Evolutionary conservation across 2,797 vertebrate genomes (phyloP), one percentile per base, ranked within the genome.

Genomic region (Sebastolobus alascanus): DNA sequence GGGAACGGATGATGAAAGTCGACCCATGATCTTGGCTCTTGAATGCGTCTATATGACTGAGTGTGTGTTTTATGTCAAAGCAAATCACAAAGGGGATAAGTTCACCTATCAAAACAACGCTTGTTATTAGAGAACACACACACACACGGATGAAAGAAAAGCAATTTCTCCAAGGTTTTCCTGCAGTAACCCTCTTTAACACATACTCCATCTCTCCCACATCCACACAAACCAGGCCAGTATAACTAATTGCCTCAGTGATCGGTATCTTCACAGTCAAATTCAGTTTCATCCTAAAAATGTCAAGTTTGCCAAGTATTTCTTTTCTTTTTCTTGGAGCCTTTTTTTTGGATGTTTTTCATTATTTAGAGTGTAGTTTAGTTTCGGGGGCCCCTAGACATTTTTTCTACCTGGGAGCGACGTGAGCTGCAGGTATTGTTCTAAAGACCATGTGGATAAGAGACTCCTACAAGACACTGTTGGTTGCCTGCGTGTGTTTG

Each of bases 361-460:
- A 73, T 87, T 73, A 79, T 89, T 89, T 65, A 73, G 3, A 68
- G 31, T 16, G 18, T 7, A 71, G 72, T 38, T 66, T 54, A 63
- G 59, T 79, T 68, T 35, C 10, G 11, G 20, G 1, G 33, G 31
- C 10, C 4, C 29, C 6, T 9, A 58, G 20, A 75, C 37, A 56
- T 35, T 43, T 66, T 2, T 27, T 72, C 18, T 75, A 52, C 46
- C 58, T 46, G 22, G 20, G 14, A 64, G 66, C 6, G 0, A 67
- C 20, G 6, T 13, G 18, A 80, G 35, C 68, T 80, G 82, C 73
- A 60, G 25, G 18, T 29, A 7, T 37, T 18, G 58, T 72, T 83
- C 10, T 74, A 54, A 81, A 61, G 4, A 66, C 8, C 1, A 20
- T 2, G 22, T 65, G 54, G 77, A 20, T 27, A 18, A 73, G 1